These are phyloP conservation scores for Napeogenes inachia DNA, from an alignment of 2,888 invertebrate species.

Conservation along the genomic window DNA sequence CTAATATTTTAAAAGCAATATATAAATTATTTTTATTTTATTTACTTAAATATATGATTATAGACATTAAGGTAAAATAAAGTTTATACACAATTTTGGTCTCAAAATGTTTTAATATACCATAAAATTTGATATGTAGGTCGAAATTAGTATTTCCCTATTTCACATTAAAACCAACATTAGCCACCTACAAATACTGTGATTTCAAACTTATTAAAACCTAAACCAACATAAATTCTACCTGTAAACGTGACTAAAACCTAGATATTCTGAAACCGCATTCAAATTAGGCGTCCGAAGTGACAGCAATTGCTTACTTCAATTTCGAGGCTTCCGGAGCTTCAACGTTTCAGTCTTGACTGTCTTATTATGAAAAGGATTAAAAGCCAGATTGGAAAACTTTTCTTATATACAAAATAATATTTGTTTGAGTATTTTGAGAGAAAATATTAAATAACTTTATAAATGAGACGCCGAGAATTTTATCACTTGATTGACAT, in stretches of 20 bases:
- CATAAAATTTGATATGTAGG: no score
- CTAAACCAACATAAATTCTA: conserved; percentile 5
- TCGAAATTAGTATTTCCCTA: no score
- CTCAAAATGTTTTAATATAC: not conserved
- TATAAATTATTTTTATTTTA: not conserved
- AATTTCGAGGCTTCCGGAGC: conserved; percentile 25
- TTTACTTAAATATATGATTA: not conserved
- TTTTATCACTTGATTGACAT: no score
- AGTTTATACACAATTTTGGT: no score
- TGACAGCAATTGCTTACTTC: conserved; percentile 22
- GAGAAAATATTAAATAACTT: no score
- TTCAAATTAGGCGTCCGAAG: conserved; percentile 25
- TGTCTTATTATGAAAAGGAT: not conserved
- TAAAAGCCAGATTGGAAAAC: not conserved
- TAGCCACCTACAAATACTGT: not conserved
- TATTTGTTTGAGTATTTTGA: no score
- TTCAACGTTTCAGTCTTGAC: conserved; percentile 4
- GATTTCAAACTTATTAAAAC: not conserved
- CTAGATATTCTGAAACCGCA: conserved; percentile 25
- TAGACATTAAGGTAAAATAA: no score
- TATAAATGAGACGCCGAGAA: no score
- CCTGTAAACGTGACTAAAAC: conserved; percentile 16
- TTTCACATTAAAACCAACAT: no score
- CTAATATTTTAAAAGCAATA: no score
- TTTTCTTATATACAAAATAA: no score